Evolutionary conservation across 2,888 invertebrate genomes (phyloP).

Genomic region (Heliconius ethilla): DNA sequence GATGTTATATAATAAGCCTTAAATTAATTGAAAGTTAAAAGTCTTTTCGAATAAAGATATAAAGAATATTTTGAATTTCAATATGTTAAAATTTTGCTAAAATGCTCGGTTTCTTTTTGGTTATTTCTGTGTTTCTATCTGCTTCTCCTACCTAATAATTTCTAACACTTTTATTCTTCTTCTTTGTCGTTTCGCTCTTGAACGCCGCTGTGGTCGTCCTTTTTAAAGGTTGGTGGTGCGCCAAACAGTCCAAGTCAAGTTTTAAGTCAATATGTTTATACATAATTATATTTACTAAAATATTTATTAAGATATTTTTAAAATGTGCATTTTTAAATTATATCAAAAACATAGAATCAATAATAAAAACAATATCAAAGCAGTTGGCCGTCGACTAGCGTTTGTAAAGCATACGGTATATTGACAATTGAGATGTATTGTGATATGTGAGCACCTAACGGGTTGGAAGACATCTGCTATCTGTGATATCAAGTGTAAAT

Average conservation of each 20-base stretch:
- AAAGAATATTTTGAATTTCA: no score
- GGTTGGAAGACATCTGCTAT: conserved; percentile 32
- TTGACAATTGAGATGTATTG: conserved; percentile 31
- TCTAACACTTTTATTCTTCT: not conserved
- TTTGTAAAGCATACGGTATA: conserved; percentile 18
- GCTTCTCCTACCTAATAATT: not conserved
- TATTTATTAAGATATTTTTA: not conserved
- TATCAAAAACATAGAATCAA: not conserved
- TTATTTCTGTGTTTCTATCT: not conserved
- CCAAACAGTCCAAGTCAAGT: no score
- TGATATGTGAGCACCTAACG: conserved; percentile 34
- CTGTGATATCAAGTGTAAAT: conserved; percentile 18
- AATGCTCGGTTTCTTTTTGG: no score
- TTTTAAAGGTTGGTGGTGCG: no score
- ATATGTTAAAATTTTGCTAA: no score
- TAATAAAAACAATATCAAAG: conserved; percentile 21
- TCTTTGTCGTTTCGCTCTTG: no score
- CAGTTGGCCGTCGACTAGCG: conserved; percentile 15
- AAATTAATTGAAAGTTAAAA: no score
- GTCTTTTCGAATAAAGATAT: no score
- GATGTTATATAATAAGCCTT: no score
- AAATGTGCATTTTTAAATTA: not conserved
- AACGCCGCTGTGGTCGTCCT: no score
- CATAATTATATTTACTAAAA: no score
- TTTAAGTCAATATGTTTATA: no score